Percentiles rank a stretch among this genome's conserved stretches.
Conservation (phyloP, 1,140 invertebrate genomes). For the Drosophila melanica region DNA sequence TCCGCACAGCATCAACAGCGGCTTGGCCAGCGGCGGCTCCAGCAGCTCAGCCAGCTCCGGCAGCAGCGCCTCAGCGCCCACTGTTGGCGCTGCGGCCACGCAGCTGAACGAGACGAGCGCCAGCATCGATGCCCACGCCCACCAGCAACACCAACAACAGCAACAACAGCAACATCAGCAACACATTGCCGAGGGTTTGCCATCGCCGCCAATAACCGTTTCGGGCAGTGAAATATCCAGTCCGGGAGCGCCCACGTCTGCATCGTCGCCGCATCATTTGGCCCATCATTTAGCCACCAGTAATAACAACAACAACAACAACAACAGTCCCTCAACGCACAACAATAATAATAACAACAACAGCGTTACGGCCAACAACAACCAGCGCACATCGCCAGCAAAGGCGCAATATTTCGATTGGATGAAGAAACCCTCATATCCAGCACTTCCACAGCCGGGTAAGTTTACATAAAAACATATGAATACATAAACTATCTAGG, state of each 20-base stretch:
- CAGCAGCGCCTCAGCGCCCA: conserved; percentile 81
- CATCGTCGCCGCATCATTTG: conserved; percentile 77
- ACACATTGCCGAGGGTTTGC: conserved; percentile 81
- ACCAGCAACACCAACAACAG: conserved; percentile 33
- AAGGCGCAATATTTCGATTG: conserved; percentile 93
- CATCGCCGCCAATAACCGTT: conserved; percentile 87
- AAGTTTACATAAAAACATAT: conserved; percentile 73
- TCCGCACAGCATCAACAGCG: conserved; percentile 72
- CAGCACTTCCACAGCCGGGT: conserved; percentile 92
- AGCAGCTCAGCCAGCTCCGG: conserved; percentile 73
- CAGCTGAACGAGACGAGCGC: conserved; percentile 74
- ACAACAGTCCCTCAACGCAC: conserved; percentile 72
- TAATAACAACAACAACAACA: conserved; percentile 66
- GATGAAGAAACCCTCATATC: conserved; percentile 95
- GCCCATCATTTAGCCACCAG: conserved; percentile 65
- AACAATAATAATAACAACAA: conserved; percentile 64
- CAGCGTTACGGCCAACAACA: conserved; percentile 67
- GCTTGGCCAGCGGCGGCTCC: conserved; percentile 63
- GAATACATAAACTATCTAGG: not conserved
- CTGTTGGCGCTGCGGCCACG: conserved; percentile 37
- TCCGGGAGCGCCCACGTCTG: conserved; percentile 85
- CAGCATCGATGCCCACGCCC: conserved; percentile 22
- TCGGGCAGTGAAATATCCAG: conserved; percentile 88
- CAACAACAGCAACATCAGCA: conserved; percentile 61
- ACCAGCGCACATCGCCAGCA: conserved; percentile 86